Conservation (phyloP, 2,888 invertebrate species). For the Pardosa pseudoannulata region DNA sequence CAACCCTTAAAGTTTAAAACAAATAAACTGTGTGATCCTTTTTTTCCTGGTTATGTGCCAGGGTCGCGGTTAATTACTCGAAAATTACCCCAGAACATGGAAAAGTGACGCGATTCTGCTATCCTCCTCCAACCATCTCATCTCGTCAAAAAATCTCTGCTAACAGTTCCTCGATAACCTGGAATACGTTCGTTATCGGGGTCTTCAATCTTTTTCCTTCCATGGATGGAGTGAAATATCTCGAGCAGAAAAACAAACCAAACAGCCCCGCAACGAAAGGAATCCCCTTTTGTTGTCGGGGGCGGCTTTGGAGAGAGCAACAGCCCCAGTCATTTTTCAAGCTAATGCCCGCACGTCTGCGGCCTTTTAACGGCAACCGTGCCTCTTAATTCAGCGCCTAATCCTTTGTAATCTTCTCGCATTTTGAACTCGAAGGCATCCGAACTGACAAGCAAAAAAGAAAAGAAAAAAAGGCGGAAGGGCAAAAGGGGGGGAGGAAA, state of each 20-base stretch:
- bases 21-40: no score
- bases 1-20: no score
- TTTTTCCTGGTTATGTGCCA: no score
- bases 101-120: no score
- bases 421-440: slow-evolving; percentile 41
- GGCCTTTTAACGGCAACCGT: neutral
- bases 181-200: no score
- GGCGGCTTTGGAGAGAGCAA: neutral
- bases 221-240: neutral
- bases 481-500: neutral
- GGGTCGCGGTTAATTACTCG: no score
- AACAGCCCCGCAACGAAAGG: neutral
- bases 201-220: no score
- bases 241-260: neutral
- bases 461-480: neutral
- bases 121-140: no score
- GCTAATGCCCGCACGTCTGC: slow-evolving; percentile 15
- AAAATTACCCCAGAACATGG: no score
- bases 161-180: no score
- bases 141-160: no score
- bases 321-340: slow-evolving; percentile 11
- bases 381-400: slow-evolving; percentile 7
- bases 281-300: slow-evolving; percentile 11
- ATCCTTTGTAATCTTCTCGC: slow-evolving; percentile 53
- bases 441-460: slow-evolving; percentile 31